These are phyloP conservation scores for Cavia aperea DNA, from an alignment of 2,113 vertebrate genomes.

Conservation along the genomic window DNA sequence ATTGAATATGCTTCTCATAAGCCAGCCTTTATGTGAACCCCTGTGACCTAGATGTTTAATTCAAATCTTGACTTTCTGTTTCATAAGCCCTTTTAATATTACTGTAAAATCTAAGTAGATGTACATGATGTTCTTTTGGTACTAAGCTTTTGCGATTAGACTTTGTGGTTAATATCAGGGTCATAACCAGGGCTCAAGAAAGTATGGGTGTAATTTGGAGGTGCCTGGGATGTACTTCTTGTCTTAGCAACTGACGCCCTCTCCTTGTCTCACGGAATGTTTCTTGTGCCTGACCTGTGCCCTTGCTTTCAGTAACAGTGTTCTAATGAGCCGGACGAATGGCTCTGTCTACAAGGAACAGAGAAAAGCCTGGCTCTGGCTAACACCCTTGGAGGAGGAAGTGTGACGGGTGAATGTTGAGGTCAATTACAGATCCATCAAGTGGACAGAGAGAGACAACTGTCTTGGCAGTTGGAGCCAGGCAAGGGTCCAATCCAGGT, in stretches of 20 bases:
- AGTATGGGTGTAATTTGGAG: not conserved
- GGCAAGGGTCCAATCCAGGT: not conserved
- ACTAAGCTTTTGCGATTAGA: slow-evolving; percentile 23
- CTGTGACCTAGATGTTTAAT: slow-evolving; percentile 56
- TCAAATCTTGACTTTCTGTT: slow-evolving; percentile 59
- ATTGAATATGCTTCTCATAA: slow-evolving; percentile 42
- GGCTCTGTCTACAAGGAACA: not conserved
- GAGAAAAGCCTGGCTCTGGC: not conserved
- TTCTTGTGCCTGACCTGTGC: slow-evolving; percentile 46
- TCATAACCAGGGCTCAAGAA: slow-evolving; percentile 12
- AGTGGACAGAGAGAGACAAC: not conserved
- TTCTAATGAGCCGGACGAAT: slow-evolving; percentile 40
- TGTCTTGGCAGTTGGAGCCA: not conserved
- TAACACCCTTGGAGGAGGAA: not conserved
- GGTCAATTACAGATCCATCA: not conserved
- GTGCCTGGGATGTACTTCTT: not conserved
- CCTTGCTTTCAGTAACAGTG: slow-evolving; percentile 27
- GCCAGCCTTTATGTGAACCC: slow-evolving; percentile 48
- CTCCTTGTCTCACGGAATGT: not conserved
- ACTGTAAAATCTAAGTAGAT: slow-evolving; percentile 46
- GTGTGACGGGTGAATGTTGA: not conserved
- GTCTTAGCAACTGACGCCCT: not conserved
- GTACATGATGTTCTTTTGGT: not conserved
- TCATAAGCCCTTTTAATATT: slow-evolving; percentile 57
- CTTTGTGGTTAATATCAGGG: slow-evolving; percentile 39